Evolutionary conservation across 2,888 invertebrate species (phyloP), one percentile per base, ranked within the genome.

Genomic region (Spisula subtruncata): DNA sequence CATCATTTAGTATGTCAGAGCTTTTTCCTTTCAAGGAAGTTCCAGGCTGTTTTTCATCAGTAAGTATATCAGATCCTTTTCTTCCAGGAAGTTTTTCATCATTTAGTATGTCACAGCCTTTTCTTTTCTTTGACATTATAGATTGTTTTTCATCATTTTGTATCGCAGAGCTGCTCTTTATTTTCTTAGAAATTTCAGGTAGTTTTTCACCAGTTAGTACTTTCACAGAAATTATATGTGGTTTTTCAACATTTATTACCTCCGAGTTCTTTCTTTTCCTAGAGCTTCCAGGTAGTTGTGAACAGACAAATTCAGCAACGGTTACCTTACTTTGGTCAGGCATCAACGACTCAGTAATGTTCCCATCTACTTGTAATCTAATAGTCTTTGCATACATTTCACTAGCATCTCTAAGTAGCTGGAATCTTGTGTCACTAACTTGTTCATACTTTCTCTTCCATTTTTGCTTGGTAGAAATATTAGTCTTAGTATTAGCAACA

Each of bases 371-470:
- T 8, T 5, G 5, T 12, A 14, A 66, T n/a, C 48, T 84, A n/a
- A n/a, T n/a, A 14, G 20, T 16, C 25, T 71, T 84, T 46, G 66
- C 46, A 84, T 71, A 84, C 25, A 41, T n/a, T 71, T 71, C 46
- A 84, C 84, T 84, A 2, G 20, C 46, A 14, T 14, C 14, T 84
- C 46, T 84, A 25, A 84, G n/a, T 46, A 41, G 12, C 25, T 25
- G 41, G 48, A 48, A 84, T 8, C 48, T 66, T 16, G 48, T 16
- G 14, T 84, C 75, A 29, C 20, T 5, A 46, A 84, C 51, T 12
- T 84, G 60, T 84, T 84, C 71, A 84, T 71, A 84, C 48, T 71
- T 66, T 84, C 48, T 84, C 29, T 48, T 48, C 66, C 41, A 18
- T 46, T 48, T 84, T 25, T 4, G 1, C 48, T 41, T 35, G n/a